phyloP scores from a whole-genome alignment of 2,113 vertebrate genomes.

The Tamias sibiricus region DNA sequence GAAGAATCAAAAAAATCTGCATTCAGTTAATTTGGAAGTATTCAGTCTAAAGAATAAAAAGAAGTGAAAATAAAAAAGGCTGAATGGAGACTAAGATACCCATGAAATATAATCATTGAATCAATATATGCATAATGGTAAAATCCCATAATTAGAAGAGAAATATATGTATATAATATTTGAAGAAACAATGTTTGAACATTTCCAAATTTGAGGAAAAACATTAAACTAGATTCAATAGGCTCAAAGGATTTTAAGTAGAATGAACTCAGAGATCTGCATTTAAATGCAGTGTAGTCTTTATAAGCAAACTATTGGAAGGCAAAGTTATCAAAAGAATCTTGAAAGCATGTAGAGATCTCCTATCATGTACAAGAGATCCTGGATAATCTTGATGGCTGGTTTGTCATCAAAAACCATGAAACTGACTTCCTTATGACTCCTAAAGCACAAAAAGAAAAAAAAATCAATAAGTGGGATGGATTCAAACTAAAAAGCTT shows the following conservation, averaged over 20 bases:
- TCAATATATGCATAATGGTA: background rate
- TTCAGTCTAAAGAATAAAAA: background rate
- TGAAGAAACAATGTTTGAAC: background rate
- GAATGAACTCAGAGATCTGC: background rate
- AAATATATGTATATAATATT: background rate
- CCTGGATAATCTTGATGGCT: background rate
- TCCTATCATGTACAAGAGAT: background rate
- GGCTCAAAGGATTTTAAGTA: background rate
- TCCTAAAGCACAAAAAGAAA: too few relatives aligned
- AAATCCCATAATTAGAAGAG: background rate
- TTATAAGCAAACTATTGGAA: background rate
- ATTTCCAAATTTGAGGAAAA: background rate
- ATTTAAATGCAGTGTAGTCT: background rate
- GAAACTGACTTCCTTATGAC: too few relatives aligned
- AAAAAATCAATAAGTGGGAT: too few relatives aligned
- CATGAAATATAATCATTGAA: background rate
- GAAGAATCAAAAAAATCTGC: background rate
- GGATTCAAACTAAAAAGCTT: too few relatives aligned
- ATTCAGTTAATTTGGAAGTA: background rate
- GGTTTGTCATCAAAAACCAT: background rate
- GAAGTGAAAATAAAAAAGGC: background rate
- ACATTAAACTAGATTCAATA: background rate
- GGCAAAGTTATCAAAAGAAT: background rate
- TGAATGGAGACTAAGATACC: background rate
- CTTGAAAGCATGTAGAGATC: background rate